Conservation (phyloP, 2,797 vertebrate species). For the Ficedula albicollis region DNA sequence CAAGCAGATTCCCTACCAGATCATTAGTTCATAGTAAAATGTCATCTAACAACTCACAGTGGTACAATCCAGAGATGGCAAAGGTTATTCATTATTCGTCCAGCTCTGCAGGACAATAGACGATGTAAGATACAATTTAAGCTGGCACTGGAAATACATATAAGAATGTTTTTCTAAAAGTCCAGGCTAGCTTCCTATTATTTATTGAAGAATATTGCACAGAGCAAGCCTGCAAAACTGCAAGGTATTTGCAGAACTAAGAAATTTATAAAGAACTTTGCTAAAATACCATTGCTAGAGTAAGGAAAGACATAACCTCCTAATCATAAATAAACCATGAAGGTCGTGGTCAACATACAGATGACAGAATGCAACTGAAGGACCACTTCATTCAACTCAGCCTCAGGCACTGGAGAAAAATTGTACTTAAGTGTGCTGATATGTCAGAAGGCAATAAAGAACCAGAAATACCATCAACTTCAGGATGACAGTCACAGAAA, state of each 20-base stretch:
- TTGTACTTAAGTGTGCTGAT: slow-evolving; percentile 48
- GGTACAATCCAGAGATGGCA: background rate
- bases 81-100: background rate
- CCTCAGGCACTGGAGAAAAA: slow-evolving; percentile 60
- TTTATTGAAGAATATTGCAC: background rate
- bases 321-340: slow-evolving; percentile 63
- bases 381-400: slow-evolving; percentile 48
- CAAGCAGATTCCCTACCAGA: background rate
- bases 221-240: background rate
- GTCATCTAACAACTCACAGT: background rate
- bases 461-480: slow-evolving; percentile 59
- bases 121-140: background rate
- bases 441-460: slow-evolving; percentile 55
- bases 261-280: background rate
- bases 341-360: slow-evolving; percentile 49
- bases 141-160: background rate
- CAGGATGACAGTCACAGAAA: slow-evolving; percentile 31
- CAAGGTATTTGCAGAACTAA: background rate
- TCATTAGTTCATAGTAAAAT: background rate
- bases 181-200: background rate
- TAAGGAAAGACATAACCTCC: slow-evolving; percentile 17
- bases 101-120: background rate
- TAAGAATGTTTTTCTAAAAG: background rate
- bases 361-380: slow-evolving; percentile 57
- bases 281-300: background rate